phyloP scores from a whole-genome alignment of 2,113 vertebrate genomes.

The Brachyhypopomus occidentalis region DNA sequence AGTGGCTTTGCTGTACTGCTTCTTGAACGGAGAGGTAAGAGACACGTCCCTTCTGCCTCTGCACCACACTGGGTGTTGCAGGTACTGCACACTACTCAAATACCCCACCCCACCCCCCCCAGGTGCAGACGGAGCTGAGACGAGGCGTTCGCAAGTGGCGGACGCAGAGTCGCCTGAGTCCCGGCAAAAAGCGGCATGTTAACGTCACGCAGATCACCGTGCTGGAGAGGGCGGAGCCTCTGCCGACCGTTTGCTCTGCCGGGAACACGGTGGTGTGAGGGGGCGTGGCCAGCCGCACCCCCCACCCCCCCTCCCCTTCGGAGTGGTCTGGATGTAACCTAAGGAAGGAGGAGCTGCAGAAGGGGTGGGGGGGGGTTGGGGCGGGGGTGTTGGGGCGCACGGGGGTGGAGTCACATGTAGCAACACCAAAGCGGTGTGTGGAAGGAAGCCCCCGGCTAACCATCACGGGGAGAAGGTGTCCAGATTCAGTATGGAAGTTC shows the following conservation, averaged over 20 bases:
- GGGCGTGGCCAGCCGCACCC: background rate
- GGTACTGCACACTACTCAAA: background rate
- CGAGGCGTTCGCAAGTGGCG: conserved; percentile 75
- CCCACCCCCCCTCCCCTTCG: too few relatives aligned
- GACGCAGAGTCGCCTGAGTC: conserved; percentile 69
- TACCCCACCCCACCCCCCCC: background rate
- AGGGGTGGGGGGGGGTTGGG: background rate
- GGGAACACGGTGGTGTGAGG: conserved; percentile 67
- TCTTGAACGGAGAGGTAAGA: conserved; percentile 96
- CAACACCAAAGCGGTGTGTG: too few relatives aligned
- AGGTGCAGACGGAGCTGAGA: conserved; percentile 84
- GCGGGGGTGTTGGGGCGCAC: too few relatives aligned
- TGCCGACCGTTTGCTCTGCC: conserved; percentile 61
- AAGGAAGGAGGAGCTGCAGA: background rate
- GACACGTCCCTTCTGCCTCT: background rate
- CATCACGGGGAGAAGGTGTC: too few relatives aligned
- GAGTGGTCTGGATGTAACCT: too few relatives aligned
- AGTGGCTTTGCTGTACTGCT: conserved; percentile 95
- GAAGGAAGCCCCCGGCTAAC: too few relatives aligned
- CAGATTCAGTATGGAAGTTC: too few relatives aligned
- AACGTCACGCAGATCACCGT: conserved; percentile 75
- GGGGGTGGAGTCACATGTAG: background rate
- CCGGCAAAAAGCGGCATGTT: conserved; percentile 67
- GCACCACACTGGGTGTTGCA: background rate
- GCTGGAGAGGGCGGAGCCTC: conserved; percentile 68